Evolutionary conservation across 2,797 vertebrate genomes (phyloP).

Genomic region (Limosa lapponica): DNA sequence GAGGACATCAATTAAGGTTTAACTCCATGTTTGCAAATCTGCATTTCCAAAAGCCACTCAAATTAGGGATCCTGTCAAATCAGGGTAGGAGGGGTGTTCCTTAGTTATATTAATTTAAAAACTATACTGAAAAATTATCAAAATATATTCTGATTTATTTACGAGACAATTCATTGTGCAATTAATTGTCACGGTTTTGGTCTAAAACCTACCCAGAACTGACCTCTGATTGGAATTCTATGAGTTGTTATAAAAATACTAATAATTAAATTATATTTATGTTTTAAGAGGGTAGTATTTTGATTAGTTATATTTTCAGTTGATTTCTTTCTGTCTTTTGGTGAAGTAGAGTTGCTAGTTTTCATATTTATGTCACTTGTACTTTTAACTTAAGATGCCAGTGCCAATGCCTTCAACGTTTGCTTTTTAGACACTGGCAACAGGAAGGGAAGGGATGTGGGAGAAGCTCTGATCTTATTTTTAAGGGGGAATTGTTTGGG

Average conservation of each 20-base stretch:
- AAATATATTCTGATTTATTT: conserved; percentile 41
- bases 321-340: neutral
- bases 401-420: neutral
- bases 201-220: neutral
- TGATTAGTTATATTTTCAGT: neutral
- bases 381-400: neutral
- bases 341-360: neutral
- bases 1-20: neutral
- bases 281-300: neutral
- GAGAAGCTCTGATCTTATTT: neutral
- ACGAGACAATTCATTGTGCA: neutral
- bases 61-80: neutral
- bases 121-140: neutral
- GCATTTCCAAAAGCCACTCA: conserved; percentile 14
- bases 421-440: neutral
- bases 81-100: neutral
- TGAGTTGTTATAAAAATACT: neutral
- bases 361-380: neutral
- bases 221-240: conserved; percentile 18
- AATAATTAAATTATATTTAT: neutral
- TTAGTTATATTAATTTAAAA: neutral
- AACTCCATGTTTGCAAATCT: neutral
- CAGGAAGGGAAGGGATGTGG: neutral
- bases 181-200: neutral
- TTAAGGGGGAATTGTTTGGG: neutral